phyloP scores from a whole-genome alignment of 2,113 vertebrate genomes.

The Empidonax traillii region DNA sequence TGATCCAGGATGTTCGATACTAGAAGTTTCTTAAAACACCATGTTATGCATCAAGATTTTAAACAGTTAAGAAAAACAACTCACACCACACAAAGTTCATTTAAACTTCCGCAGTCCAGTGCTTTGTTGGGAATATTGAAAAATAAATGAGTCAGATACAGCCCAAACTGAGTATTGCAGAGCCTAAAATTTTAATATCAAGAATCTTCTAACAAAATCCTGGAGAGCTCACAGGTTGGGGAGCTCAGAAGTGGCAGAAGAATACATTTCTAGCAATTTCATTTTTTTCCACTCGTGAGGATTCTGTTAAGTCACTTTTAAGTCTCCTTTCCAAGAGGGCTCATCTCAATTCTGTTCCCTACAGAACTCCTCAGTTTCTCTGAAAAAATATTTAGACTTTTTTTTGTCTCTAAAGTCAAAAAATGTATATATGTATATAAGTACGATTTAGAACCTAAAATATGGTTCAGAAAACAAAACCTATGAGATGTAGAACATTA shows the following conservation, averaged over 20 bases:
- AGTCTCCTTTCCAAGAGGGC: not conserved
- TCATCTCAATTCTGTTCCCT: not conserved
- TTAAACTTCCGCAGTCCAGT: not conserved
- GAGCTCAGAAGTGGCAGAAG: not conserved
- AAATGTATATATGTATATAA: not conserved
- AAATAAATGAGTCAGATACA: not conserved
- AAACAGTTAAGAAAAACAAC: not conserved
- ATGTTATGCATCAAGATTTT: not conserved
- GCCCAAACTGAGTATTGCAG: not conserved
- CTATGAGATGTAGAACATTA: not conserved
- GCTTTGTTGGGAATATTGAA: not conserved
- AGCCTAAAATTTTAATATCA: not conserved
- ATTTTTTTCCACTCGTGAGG: not conserved
- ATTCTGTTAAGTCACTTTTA: not conserved
- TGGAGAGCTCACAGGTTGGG: not conserved
- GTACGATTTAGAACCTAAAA: not conserved
- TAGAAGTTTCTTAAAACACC: not conserved
- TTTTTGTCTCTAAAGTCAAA: not conserved
- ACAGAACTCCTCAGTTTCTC: not conserved
- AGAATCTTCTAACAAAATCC: not conserved
- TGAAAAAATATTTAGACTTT: not conserved
- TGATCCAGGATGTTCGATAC: not conserved
- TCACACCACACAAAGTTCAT: not conserved
- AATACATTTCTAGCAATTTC: not conserved
- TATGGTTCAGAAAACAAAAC: constrained; percentile 1